Percentiles rank a stretch among this genome's conserved stretches.
Conservation (phyloP, 53 echinoderm and acorn worm genomes). For the Mesocentrotus franciscanus region DNA sequence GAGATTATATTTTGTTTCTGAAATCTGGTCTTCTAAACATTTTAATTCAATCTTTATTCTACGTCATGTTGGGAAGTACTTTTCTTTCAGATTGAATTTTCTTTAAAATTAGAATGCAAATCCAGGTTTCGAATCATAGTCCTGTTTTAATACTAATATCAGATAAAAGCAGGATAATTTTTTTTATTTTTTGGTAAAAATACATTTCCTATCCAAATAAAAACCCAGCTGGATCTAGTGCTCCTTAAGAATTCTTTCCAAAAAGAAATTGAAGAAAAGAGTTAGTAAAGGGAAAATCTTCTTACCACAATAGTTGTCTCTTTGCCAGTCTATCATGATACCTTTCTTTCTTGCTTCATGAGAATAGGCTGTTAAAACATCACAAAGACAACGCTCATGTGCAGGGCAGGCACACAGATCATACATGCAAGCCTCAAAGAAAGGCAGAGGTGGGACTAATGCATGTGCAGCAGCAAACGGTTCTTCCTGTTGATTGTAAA, state of each 20-base stretch:
- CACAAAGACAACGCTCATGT: slow-evolving; percentile 89
- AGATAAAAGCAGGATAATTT: background rate
- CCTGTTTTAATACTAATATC: background rate
- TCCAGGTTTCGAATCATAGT: background rate
- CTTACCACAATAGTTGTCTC: slow-evolving; percentile 91
- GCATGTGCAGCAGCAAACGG: slow-evolving; percentile 87
- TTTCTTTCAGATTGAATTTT: background rate
- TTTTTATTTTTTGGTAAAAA: no score
- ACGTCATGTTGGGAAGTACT: no score
- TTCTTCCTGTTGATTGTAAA: slow-evolving; percentile 74
- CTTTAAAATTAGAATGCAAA: background rate
- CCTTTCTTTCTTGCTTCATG: slow-evolving; percentile 95
- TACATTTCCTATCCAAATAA: background rate
- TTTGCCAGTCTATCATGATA: slow-evolving; percentile 88
- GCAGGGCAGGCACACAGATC: slow-evolving; percentile 95
- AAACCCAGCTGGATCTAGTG: background rate
- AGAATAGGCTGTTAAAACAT: slow-evolving; percentile 88
- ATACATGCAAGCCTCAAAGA: slow-evolving; percentile 92
- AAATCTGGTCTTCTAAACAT: no score
- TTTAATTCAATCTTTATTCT: no score
- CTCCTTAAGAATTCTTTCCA: background rate
- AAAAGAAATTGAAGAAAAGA: background rate
- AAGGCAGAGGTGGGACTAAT: slow-evolving; percentile 81
- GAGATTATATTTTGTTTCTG: no score
- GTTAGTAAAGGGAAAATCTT: no score